A percentile compares a stretch with the other conserved stretches of the same genome.
Evolutionary conservation across 2,797 vertebrate species (phyloP).

Genomic region (Syndactyla subalaris): DNA sequence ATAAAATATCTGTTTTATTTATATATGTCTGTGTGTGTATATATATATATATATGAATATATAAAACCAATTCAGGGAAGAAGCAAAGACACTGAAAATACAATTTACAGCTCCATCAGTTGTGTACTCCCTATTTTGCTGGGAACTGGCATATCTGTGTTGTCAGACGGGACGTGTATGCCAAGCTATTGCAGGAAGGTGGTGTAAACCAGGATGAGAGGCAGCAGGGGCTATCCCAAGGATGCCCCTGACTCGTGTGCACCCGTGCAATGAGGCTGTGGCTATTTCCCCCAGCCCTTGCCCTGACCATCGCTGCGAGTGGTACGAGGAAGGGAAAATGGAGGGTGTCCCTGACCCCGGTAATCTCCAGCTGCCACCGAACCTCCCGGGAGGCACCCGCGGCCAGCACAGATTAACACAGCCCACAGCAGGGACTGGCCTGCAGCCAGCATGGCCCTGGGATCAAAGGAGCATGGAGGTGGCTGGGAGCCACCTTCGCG

Average conservation of each 20-base stretch:
- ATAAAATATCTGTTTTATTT: not conserved
- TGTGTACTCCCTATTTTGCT: not conserved
- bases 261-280: accelerated
- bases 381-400: constrained; percentile 1
- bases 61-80: not conserved
- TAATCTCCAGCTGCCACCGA: constrained; percentile 59
- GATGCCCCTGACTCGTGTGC: accelerated
- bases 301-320: not conserved
- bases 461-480: constrained; percentile 47
- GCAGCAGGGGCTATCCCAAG: not conserved
- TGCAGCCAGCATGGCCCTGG: not conserved
- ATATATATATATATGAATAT: not conserved
- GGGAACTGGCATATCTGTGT: not conserved
- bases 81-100: not conserved
- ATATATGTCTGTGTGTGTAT: not conserved
- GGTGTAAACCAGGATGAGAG: not conserved
- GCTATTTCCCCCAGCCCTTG: not conserved
- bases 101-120: not conserved
- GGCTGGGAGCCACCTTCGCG: not conserved
- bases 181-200: not conserved
- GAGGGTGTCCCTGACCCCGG: constrained; percentile 33
- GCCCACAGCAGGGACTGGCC: constrained; percentile 27
- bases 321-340: constrained; percentile 8
- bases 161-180: accelerated
- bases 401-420: constrained; percentile 43